Base-by-base conservation (phyloP, 2,888 invertebrate species). In the Entomobrya proxima region DNA sequence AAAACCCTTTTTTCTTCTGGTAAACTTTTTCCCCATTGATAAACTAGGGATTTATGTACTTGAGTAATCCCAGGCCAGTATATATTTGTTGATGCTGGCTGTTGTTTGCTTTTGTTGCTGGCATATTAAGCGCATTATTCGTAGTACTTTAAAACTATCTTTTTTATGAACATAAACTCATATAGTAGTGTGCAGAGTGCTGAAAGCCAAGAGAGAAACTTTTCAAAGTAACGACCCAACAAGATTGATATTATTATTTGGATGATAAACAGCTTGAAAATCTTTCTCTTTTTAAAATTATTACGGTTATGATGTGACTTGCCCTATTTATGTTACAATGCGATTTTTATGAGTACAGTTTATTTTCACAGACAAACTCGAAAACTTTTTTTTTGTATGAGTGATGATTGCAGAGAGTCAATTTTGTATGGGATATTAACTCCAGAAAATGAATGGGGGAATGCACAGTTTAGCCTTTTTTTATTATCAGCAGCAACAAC, bases 201-300 rank as follows among this genome's bases (percentile, higher is more conserved):
- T 6, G 30, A 15, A 13, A 11, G 52, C n/a, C 18, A 52, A 24
- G 21, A 52, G n/a, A n/a, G 52, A 52, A 52, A 52, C 21, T 52
- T 21, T 52, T 52, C 21, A 21, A 2, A 52, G 24, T 52, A 52
- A 52, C 11, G 52, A 13, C 4, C 30, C 3, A n/a, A 30, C 1
- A 69, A 69, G 69, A 69, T 69, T 37, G 69, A 69, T 44, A 69
- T 30, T 44, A 69, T 44, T 40, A 21, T 69, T 40, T 69, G 47
- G 15, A 69, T 69, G 69, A 69, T 40, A 44, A 58, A 58, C 58
- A 69, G n/a, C 69, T 44, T 69, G 69, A 37, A 44, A 64, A 64
- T 64, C 35, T 64, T 52, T 21, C 11, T 52, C 52, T 4, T 52
- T 52, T 52, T 24, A 11, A 6, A 52, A 21, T n/a, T n/a, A n/a